phyloP scores from a whole-genome alignment of 92 coral and sea anemone species.

The Palythoa caribaeorum region DNA sequence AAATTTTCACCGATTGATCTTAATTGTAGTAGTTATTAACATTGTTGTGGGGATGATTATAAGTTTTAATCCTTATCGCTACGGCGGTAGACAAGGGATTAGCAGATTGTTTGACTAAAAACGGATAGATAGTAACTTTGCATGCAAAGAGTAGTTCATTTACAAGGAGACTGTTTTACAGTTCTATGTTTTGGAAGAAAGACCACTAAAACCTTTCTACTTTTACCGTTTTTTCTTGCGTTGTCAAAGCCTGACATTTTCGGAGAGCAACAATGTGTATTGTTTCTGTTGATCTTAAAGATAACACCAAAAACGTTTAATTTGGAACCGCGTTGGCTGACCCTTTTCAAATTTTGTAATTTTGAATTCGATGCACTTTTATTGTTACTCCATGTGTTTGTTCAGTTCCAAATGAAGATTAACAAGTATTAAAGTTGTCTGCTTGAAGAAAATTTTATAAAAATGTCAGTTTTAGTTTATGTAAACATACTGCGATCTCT shows the following conservation, averaged over 20 bases:
- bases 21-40: constrained; percentile 95
- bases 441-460: constrained; percentile 2
- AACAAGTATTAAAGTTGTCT: not conserved
- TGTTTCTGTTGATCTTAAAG: not conserved
- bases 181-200: not conserved
- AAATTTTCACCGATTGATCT: constrained; percentile 88
- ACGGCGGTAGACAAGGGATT: constrained; percentile 48
- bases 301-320: not conserved
- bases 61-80: constrained; percentile 85
- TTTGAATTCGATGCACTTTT: not conserved
- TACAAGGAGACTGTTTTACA: not conserved
- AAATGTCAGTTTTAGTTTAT: not conserved
- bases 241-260: not conserved
- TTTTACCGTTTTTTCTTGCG: not conserved
- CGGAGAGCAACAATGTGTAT: not conserved
- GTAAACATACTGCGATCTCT: not conserved
- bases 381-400: not conserved
- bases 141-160: constrained; percentile 28
- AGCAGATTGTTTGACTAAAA: constrained; percentile 45
- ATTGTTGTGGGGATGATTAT: constrained; percentile 89
- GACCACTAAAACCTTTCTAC: not conserved
- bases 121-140: constrained; percentile 37
- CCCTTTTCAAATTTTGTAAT: not conserved
- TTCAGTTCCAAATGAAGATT: not conserved
- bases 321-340: not conserved